Conservation (phyloP, 2,888 invertebrate genomes). For the Spilosoma lubricipeda region DNA sequence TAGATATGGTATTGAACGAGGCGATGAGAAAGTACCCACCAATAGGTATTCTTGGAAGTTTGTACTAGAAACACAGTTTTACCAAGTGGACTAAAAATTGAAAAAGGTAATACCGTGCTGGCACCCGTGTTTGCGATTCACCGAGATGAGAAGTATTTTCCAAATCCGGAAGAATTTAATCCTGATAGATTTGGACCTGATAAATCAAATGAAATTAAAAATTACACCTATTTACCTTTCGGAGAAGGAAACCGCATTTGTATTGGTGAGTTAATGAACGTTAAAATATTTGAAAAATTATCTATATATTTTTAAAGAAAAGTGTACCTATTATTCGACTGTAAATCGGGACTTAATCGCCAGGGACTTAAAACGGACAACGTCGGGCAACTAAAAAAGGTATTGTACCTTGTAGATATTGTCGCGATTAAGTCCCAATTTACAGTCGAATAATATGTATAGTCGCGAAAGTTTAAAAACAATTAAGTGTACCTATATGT, state of each 20-base stretch:
- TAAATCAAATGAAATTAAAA: constrained; percentile 52
- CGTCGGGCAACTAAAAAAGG: too few relatives aligned
- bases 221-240: constrained; percentile 78
- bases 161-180: constrained; percentile 73
- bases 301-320: too few relatives aligned
- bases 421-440: too few relatives aligned
- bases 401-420: too few relatives aligned
- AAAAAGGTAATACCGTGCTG: constrained; percentile 55
- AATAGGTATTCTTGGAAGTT: constrained; percentile 60
- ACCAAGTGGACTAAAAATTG: constrained; percentile 59
- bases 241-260: constrained; percentile 83
- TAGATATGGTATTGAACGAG: constrained; percentile 74
- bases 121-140: constrained; percentile 67
- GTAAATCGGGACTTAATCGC: too few relatives aligned
- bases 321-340: too few relatives aligned
- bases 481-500: too few relatives aligned
- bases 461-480: too few relatives aligned
- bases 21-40: constrained; percentile 70
- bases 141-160: constrained; percentile 70
- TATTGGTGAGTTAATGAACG: constrained; percentile 69
- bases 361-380: too few relatives aligned
- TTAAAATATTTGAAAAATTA: background rate
- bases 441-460: too few relatives aligned
- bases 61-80: constrained; percentile 64
- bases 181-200: constrained; percentile 76